A percentile compares a stretch with the other conserved stretches of the same genome.
These are phyloP conservation scores for Dromococcyx pavoninus DNA, from an alignment of 2,797 vertebrate genomes.

Conservation along the genomic window DNA sequence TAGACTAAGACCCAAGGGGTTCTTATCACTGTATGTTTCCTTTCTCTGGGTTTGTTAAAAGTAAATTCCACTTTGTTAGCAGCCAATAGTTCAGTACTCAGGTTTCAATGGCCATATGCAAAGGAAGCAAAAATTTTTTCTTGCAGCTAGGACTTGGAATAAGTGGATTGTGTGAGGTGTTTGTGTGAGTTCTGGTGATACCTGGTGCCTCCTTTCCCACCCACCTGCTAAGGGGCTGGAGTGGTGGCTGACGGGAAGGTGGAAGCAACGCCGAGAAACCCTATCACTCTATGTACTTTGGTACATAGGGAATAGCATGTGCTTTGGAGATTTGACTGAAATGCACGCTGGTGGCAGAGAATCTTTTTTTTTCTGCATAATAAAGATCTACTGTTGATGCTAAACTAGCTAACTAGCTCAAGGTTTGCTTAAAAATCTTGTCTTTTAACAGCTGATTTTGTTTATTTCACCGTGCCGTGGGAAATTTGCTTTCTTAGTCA, in stretches of 20 bases:
- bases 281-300: not conserved
- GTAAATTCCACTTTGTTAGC: not conserved
- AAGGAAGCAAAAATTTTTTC: not conserved
- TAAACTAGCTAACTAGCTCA: not conserved
- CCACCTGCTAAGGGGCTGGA: not conserved
- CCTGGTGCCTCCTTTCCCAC: not conserved
- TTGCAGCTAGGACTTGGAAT: not conserved
- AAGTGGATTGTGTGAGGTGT: accelerated
- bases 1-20: not conserved
- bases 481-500: not conserved
- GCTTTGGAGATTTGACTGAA: not conserved
- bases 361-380: not conserved
- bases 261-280: not conserved
- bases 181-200: not conserved
- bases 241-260: not conserved
- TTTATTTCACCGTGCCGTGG: not conserved
- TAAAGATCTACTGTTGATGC: not conserved
- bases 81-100: not conserved
- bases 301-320: not conserved
- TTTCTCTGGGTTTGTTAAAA: not conserved
- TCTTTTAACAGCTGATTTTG: not conserved
- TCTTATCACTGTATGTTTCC: not conserved
- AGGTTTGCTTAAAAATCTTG: not conserved
- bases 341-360: not conserved
- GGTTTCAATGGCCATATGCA: not conserved